phyloP scores from a whole-genome alignment of 2,888 invertebrate species.

The Synergus itoensis region DNA sequence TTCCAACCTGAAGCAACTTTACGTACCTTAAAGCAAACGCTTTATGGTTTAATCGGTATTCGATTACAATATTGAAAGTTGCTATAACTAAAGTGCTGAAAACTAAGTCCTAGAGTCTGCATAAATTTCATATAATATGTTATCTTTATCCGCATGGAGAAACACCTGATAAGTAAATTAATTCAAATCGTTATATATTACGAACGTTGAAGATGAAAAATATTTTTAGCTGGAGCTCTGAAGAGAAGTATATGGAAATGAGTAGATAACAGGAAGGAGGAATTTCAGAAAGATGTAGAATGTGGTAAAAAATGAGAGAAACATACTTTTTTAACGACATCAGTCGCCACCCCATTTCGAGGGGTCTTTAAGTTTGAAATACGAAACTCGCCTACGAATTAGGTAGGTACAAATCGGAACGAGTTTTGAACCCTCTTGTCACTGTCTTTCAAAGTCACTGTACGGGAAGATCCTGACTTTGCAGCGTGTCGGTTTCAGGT shows the following conservation, averaged over 20 bases:
- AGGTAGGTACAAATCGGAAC: constrained; percentile 30
- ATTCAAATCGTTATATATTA: neutral
- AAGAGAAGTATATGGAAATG: neutral
- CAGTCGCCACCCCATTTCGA: neutral
- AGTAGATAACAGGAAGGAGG: constrained; percentile 14
- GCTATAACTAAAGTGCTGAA: neutral
- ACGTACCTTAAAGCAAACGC: neutral
- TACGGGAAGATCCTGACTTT: constrained; percentile 25
- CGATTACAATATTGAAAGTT: neutral
- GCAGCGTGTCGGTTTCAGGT: constrained; percentile 33
- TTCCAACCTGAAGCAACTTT: neutral
- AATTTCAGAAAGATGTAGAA: constrained; percentile 21
- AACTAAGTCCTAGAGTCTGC: neutral
- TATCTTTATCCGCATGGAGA: neutral
- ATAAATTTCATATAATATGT: neutral
- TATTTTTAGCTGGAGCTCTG: neutral
- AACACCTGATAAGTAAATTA: no score
- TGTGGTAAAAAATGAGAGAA: constrained; percentile 1
- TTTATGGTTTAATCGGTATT: neutral
- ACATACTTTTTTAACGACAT: constrained; percentile 17
- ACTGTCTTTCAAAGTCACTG: constrained; percentile 34
- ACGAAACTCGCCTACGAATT: constrained; percentile 29
- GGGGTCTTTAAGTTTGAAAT: constrained; percentile 13
- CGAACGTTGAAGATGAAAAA: neutral
- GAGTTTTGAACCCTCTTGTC: constrained; percentile 37